Conservation (phyloP, 1,140 invertebrate species). For the Drosophila bocqueti region DNA sequence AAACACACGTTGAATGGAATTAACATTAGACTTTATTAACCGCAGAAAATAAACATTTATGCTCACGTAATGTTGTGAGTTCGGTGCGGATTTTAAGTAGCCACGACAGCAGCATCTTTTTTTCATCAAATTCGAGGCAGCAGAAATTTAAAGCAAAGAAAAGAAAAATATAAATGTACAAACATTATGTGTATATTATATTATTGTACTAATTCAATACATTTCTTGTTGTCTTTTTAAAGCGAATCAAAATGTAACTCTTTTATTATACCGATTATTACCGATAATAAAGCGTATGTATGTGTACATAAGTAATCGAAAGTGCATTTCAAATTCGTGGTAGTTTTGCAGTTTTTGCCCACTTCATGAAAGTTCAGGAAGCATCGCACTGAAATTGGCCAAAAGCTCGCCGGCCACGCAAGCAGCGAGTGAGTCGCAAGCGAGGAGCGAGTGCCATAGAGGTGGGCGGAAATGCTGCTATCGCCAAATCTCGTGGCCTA, state of each 20-base stretch:
- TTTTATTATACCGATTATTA: conserved; percentile 35
- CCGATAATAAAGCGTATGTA: conserved; percentile 31
- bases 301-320: conserved; percentile 23
- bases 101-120: conserved; percentile 20
- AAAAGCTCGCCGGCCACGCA: not conserved
- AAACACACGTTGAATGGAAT: conserved; percentile 28
- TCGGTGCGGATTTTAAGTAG: conserved; percentile 13
- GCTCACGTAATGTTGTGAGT: conserved; percentile 17
- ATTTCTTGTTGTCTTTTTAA: conserved; percentile 63
- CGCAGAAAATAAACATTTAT: conserved; percentile 4
- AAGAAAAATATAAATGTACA: conserved; percentile 34
- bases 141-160: conserved; percentile 23
- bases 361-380: not conserved
- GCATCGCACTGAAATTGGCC: not conserved
- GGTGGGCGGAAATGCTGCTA: not conserved
- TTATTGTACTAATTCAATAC: conserved; percentile 58
- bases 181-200: conserved; percentile 54
- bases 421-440: not conserved
- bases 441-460: not conserved
- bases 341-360: no score
- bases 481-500: not conserved
- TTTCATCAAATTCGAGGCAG: conserved; percentile 39
- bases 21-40: conserved; percentile 33
- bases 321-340: conserved; percentile 12
- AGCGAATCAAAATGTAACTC: conserved; percentile 27